Evolutionary conservation across 2,113 vertebrate genomes (phyloP).

Genomic region (Platichthys stellatus): DNA sequence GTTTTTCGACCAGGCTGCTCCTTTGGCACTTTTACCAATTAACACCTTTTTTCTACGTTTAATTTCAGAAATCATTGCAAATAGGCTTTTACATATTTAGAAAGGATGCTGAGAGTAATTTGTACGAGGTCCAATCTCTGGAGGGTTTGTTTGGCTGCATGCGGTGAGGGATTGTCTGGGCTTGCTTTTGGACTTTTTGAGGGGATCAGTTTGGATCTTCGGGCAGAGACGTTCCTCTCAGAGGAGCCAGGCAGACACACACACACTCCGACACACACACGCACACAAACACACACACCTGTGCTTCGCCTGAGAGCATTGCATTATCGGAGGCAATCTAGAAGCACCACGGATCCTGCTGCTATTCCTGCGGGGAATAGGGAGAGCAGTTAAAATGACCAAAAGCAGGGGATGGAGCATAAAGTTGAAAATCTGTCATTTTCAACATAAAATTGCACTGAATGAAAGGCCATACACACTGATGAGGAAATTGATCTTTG

Average conservation of each 20-base stretch:
- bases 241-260: conserved; percentile 33
- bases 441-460: conserved; percentile 37
- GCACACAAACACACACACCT: conserved; percentile 42
- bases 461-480: conserved; percentile 43
- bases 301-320: conserved; percentile 48
- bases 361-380: conserved; percentile 45
- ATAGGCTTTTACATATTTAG: conserved; percentile 26
- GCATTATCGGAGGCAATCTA: conserved; percentile 67
- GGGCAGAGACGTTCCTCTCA: conserved; percentile 33
- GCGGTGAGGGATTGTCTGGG: conserved; percentile 47
- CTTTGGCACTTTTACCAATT: conserved; percentile 47
- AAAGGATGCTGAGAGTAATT: conserved; percentile 26
- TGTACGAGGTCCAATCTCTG: conserved; percentile 32
- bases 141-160: conserved; percentile 44
- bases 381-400: conserved; percentile 55
- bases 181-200: conserved; percentile 52
- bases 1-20: conserved; percentile 20
- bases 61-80: conserved; percentile 38
- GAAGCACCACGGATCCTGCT: conserved; percentile 42
- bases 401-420: conserved; percentile 35
- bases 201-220: conserved; percentile 50
- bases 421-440: conserved; percentile 52
- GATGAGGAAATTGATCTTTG: conserved; percentile 50
- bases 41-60: conserved; percentile 48
- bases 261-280: background rate